phyloP scores from a whole-genome alignment of 2,888 invertebrate genomes.

The Pachydiplax longipennis region DNA sequence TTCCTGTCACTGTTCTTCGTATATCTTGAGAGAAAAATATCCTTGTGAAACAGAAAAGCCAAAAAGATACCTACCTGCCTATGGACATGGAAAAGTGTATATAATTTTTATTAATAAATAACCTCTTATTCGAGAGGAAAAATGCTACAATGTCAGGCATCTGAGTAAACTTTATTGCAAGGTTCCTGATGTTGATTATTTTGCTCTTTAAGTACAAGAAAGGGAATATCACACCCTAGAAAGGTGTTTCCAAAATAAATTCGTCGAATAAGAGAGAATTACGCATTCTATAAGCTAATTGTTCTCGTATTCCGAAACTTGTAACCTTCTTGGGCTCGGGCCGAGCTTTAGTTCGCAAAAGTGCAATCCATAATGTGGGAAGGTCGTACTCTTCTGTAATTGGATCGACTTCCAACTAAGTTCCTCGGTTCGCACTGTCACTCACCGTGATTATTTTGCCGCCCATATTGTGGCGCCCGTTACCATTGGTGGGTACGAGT shows the following conservation, averaged over 20 bases:
- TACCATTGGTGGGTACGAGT: neutral
- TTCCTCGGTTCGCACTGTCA: no score
- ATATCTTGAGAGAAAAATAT: conserved; percentile 35
- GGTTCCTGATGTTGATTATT: conserved; percentile 30
- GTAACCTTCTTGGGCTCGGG: no score
- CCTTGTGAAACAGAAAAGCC: conserved; percentile 35
- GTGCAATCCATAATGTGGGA: no score
- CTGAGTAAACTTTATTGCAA: conserved; percentile 2
- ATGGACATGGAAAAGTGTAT: conserved; percentile 43
- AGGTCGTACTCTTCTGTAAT: no score
- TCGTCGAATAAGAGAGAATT: neutral
- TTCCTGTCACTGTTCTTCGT: conserved; percentile 39
- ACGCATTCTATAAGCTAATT: neutral
- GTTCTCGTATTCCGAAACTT: no score
- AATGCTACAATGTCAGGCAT: neutral
- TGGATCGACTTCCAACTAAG: no score
- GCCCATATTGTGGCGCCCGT: neutral
- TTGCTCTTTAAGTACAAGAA: neutral
- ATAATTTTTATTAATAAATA: conserved; percentile 43
- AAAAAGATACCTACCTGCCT: conserved; percentile 39
- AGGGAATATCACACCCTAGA: neutral
- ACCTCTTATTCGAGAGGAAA: conserved; percentile 32
- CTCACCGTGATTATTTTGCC: neutral
- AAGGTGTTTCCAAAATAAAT: conserved; percentile 21
- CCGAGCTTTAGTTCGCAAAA: no score